phyloP scores from a whole-genome alignment of 2,113 vertebrate genomes.

The Scatophagus argus region DNA sequence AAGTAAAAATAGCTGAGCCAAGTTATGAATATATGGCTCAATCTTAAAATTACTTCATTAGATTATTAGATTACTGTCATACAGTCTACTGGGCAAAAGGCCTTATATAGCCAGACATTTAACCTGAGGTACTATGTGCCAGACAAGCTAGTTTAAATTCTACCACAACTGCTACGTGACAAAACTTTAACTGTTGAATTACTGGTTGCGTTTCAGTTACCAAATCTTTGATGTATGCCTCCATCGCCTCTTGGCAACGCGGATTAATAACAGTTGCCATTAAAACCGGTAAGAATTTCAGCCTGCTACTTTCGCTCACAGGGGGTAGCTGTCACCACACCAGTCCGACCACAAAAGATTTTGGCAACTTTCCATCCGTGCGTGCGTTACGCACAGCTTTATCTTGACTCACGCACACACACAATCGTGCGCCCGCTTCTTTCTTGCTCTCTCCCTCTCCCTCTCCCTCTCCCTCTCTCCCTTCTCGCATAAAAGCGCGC shows the following conservation, averaged over 20 bases:
- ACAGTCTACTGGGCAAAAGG: not conserved
- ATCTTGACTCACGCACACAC: not conserved
- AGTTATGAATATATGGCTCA: not conserved
- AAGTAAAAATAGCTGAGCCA: not conserved
- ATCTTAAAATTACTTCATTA: not conserved
- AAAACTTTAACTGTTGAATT: conserved; percentile 6
- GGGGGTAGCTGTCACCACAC: conserved; percentile 64
- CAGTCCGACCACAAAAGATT: conserved; percentile 47
- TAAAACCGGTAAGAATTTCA: conserved; percentile 51
- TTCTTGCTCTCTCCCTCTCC: not conserved
- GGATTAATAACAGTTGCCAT: conserved; percentile 52
- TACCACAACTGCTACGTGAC: conserved; percentile 54
- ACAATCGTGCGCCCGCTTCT: not conserved
- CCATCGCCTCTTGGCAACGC: conserved; percentile 32
- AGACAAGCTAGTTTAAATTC: conserved; percentile 10
- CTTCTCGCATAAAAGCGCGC: conserved; percentile 36
- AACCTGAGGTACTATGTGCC: conserved; percentile 16
- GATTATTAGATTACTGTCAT: not conserved
- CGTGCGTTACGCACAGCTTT: conserved; percentile 42
- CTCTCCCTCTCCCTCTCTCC: not conserved
- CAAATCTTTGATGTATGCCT: conserved; percentile 22
- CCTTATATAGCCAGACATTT: conserved; percentile 13
- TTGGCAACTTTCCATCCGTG: conserved; percentile 60
- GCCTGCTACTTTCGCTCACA: conserved; percentile 44
- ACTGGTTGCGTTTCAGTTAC: conserved; percentile 25